Conservation (phyloP, 1,140 invertebrate species). For the Pseudachorutes palmiensis region DNA sequence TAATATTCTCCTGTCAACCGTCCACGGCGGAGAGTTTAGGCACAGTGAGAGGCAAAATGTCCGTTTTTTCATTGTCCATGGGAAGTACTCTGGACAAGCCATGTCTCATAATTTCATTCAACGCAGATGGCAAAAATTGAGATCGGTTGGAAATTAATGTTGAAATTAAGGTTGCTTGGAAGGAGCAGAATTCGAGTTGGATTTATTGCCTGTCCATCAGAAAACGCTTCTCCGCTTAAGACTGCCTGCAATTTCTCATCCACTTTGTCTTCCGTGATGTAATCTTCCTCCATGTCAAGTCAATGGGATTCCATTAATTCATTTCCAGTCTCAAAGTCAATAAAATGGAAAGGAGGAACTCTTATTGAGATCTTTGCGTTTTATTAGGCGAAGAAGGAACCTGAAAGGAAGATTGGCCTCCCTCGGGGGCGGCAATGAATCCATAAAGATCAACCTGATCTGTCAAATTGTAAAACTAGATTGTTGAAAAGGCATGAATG, state of each 20-base stretch:
- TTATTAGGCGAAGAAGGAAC: background rate
- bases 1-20: background rate
- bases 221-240: background rate
- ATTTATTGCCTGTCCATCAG: constrained; percentile 8
- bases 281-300: background rate
- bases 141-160: too few relatives aligned
- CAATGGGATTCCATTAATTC: background rate
- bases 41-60: too few relatives aligned
- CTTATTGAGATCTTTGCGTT: background rate
- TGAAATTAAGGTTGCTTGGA: constrained; percentile 1
- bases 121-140: too few relatives aligned
- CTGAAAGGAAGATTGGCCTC: background rate
- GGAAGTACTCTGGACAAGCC: too few relatives aligned
- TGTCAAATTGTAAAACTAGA: constrained; percentile 4
- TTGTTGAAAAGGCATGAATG: too few relatives aligned
- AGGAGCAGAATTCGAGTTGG: too few relatives aligned
- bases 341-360: background rate
- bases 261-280: background rate
- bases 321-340: background rate
- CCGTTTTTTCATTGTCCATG: too few relatives aligned
- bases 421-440: constrained; percentile 5
- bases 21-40: too few relatives aligned
- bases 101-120: too few relatives aligned
- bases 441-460: constrained; percentile 11
- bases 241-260: background rate